These are phyloP conservation scores for Amphiprion ocellaris DNA, from an alignment of 2,113 vertebrate genomes.

Conservation along the genomic window DNA sequence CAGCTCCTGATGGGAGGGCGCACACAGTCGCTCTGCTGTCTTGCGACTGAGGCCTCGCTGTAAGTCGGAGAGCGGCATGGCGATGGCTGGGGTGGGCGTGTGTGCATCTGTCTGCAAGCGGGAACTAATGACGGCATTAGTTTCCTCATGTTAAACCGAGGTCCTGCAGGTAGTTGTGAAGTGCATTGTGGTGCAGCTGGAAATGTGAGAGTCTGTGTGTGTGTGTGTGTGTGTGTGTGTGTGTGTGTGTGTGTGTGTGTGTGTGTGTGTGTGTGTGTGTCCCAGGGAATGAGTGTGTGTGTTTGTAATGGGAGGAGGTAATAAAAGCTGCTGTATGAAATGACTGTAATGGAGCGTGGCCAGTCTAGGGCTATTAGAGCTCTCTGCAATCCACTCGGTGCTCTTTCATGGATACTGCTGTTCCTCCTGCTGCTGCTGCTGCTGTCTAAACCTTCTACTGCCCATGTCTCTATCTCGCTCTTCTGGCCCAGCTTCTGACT, in stretches of 20 bases:
- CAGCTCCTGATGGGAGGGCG: conserved; percentile 58
- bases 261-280: conserved; percentile 47
- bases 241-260: conserved; percentile 19
- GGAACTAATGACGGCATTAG: no score
- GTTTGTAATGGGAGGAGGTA: conserved; percentile 76
- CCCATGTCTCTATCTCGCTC: conserved; percentile 60
- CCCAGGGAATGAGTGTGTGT: conserved; percentile 37
- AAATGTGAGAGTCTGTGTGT: conserved; percentile 29
- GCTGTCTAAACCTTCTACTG: conserved; percentile 35
- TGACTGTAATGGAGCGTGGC: conserved; percentile 81
- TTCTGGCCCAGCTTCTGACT: not conserved
- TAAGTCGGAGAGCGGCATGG: conserved; percentile 39
- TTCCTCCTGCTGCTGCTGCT: conserved; percentile 37
- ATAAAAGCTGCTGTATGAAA: conserved; percentile 82
- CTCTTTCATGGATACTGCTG: conserved; percentile 63
- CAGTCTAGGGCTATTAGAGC: conserved; percentile 80
- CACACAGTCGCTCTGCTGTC: conserved; percentile 65
- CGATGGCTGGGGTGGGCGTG: conserved; percentile 35
- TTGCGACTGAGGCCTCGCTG: conserved; percentile 43
- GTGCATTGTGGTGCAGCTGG: conserved; percentile 50
- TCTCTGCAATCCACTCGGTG: conserved; percentile 77
- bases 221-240: conserved; percentile 15
- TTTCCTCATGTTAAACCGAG: conserved; percentile 13
- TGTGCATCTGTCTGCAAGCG: conserved; percentile 17
- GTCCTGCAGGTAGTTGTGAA: conserved; percentile 54